These are phyloP conservation scores for Hydriomena furcata DNA, from an alignment of 2,888 invertebrate species.

Conservation along the genomic window DNA sequence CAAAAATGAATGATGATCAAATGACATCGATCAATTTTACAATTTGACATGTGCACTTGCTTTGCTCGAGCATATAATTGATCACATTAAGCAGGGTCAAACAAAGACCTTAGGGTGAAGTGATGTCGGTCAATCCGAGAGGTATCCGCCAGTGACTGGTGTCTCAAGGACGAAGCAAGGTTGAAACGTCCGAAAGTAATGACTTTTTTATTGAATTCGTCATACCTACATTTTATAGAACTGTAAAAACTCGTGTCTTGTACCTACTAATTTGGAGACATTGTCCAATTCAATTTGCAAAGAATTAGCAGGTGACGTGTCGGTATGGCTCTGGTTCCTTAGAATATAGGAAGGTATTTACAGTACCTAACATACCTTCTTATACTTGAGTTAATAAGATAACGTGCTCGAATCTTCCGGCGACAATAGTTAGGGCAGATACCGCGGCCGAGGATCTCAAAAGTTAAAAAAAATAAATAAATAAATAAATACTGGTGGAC, in stretches of 20 bases:
- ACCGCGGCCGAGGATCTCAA: too few species aligned
- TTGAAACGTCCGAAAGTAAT: constrained; percentile 55
- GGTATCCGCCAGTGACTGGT: constrained; percentile 33
- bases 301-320: background rate
- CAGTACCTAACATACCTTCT: too few species aligned
- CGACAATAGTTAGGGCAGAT: too few species aligned
- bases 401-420: too few species aligned
- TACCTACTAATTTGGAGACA: background rate
- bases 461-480: too few species aligned
- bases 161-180: constrained; percentile 58
- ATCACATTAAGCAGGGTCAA: constrained; percentile 39
- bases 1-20: constrained; percentile 12
- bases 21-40: constrained; percentile 14
- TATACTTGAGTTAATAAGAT: too few species aligned
- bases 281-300: background rate
- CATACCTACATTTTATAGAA: constrained; percentile 33
- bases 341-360: too few species aligned
- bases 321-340: too few species aligned
- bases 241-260: constrained; percentile 23
- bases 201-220: constrained; percentile 57
- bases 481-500: too few species aligned
- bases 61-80: constrained; percentile 22
- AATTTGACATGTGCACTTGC: constrained; percentile 8
- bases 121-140: constrained; percentile 20
- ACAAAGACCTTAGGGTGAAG: constrained; percentile 40